Conservation (phyloP, 1,140 invertebrate species). For the Lethrus apterus region DNA sequence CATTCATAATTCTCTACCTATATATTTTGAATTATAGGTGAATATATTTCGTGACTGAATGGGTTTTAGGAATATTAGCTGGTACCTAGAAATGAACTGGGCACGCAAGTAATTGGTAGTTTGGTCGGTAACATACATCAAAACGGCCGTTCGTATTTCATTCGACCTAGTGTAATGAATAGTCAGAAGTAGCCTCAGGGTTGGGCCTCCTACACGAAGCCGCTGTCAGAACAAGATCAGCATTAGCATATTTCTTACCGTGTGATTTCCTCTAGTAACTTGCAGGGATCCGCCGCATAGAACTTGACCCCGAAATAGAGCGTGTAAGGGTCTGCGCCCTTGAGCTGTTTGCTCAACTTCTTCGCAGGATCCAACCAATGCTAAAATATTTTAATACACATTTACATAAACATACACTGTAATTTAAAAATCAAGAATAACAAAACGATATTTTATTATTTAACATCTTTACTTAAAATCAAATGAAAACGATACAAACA, state of each 20-base stretch:
- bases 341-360: constrained; percentile 71
- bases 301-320: constrained; percentile 98
- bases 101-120: constrained; percentile 18
- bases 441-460: too few species aligned
- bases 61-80: constrained; percentile 5
- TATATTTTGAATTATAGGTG: constrained; percentile 7
- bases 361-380: constrained; percentile 87
- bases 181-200: constrained; percentile 10
- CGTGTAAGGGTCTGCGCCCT: constrained; percentile 70
- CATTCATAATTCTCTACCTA: too few species aligned
- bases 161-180: constrained; percentile 17
- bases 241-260: constrained; percentile 52
- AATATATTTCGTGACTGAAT: constrained; percentile 6
- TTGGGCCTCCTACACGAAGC: constrained; percentile 13
- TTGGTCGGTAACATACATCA: constrained; percentile 14
- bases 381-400: too few species aligned
- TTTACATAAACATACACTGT: too few species aligned
- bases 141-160: constrained; percentile 1
- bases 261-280: constrained; percentile 90
- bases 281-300: constrained; percentile 95
- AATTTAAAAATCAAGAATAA: too few species aligned
- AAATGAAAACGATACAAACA: too few species aligned
- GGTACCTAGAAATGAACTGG: constrained; percentile 1
- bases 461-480: too few species aligned
- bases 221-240: constrained; percentile 16